Percentiles rank a stretch among this genome's conserved stretches.
Conservation (phyloP, 2,113 vertebrate genomes). For the Pholis gunnellus region DNA sequence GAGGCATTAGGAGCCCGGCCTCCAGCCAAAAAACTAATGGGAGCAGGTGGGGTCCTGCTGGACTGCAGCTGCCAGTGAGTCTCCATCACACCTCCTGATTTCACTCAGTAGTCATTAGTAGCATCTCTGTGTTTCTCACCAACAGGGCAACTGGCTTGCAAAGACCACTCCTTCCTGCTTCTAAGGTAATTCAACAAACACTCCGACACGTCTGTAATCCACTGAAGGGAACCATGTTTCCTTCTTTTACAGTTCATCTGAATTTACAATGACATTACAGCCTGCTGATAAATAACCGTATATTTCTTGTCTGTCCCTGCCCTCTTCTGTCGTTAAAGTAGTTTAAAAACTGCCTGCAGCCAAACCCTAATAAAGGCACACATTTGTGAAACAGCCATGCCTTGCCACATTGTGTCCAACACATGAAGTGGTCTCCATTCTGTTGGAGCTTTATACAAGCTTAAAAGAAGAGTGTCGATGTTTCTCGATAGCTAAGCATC, state of each 20-base stretch:
- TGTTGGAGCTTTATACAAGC: slow-evolving; percentile 30
- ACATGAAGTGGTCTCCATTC: slow-evolving; percentile 35
- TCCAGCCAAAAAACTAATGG: slow-evolving; percentile 51
- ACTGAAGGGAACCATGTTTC: slow-evolving; percentile 38
- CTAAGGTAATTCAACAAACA: slow-evolving; percentile 50
- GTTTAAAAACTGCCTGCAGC: slow-evolving; percentile 63
- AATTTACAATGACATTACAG: slow-evolving; percentile 68
- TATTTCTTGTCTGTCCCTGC: slow-evolving; percentile 33
- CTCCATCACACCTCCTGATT: slow-evolving; percentile 54
- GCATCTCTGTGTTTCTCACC: slow-evolving; percentile 8
- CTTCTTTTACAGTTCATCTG: slow-evolving; percentile 58
- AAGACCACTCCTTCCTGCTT: slow-evolving; percentile 25
- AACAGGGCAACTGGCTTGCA: slow-evolving; percentile 12
- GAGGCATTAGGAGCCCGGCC: slow-evolving; percentile 55
- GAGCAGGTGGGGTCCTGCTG: slow-evolving; percentile 52
- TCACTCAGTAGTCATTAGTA: slow-evolving; percentile 53
- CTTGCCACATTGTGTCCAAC: slow-evolving; percentile 34
- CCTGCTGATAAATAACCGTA: slow-evolving; percentile 58
- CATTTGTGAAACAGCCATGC: slow-evolving; percentile 71
- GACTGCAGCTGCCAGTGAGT: slow-evolving; percentile 69
- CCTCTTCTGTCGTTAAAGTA: slow-evolving; percentile 45
- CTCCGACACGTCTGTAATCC: slow-evolving; percentile 46
- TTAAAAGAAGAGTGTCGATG: slow-evolving; percentile 21
- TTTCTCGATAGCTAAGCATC: slow-evolving; percentile 27
- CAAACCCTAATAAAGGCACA: slow-evolving; percentile 80